These are phyloP conservation scores for Zhuqinia jingwanae DNA, from an alignment of 2,888 invertebrate genomes.

Conservation along the genomic window DNA sequence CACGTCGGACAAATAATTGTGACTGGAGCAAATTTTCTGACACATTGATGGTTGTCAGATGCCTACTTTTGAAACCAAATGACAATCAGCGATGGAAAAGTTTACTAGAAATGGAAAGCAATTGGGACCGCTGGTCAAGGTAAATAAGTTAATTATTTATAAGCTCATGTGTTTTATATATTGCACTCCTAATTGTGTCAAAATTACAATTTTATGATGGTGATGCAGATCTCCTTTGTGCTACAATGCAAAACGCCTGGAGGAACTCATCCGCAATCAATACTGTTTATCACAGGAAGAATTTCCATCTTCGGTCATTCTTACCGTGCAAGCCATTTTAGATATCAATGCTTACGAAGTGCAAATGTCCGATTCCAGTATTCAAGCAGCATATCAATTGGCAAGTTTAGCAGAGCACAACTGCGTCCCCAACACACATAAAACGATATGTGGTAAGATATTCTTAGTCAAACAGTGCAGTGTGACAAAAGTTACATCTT, in stretches of 20 bases:
- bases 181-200: too few species aligned
- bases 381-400: conserved; percentile 74
- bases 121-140: conserved; percentile 76
- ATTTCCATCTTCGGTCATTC: conserved; percentile 70
- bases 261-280: conserved; percentile 63
- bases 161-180: too few species aligned
- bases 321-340: conserved; percentile 73
- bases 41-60: conserved; percentile 76
- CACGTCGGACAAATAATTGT: not conserved
- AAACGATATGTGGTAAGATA: conserved; percentile 74
- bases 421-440: conserved; percentile 78
- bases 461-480: not conserved
- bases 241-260: conserved; percentile 59
- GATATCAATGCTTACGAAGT: conserved; percentile 78
- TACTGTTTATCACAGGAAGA: conserved; percentile 61
- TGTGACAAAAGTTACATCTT: too few species aligned
- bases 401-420: conserved; percentile 78
- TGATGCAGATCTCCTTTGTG: conserved; percentile 70
- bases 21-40: conserved; percentile 73
- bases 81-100: conserved; percentile 71
- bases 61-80: conserved; percentile 71
- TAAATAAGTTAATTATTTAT: too few species aligned
- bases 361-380: conserved; percentile 70
- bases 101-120: conserved; percentile 76
- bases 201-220: not conserved